Base-by-base conservation (phyloP, 2,888 invertebrate species). In the Nymphalis urticae region DNA sequence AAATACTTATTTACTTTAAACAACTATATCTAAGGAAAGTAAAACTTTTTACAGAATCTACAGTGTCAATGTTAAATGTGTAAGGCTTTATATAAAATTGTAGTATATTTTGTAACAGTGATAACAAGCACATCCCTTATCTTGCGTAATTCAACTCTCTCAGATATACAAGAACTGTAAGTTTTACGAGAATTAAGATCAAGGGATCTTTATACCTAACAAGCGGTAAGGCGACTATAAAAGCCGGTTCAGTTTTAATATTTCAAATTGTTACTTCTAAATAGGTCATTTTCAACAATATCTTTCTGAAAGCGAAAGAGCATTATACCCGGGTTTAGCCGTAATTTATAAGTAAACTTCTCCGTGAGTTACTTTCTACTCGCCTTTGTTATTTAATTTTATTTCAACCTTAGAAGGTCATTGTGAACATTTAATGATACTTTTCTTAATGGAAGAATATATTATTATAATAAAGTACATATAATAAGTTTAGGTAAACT, bases 301-400 rank as follows among this genome's bases (percentile, higher is more conserved):
- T 68, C 58, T 68, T 53, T 63, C 64, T 68, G 63, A 68, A 60
- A 63, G 68, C 63, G 21, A 62, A 47, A 36, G 48, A 64, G 68
- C 63, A 64, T 68, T 68, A 68, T 60, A 64, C 59, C 63, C 42
- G 51, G 59, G 63, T 60, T 68, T 64, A 48, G 63, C 17, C 13
- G 54, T 63, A 60, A 68, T 68, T 64, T 68, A 68, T 68, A 68
- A 68, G 63, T 68, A 53, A 68, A 64, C 63, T 68, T 59, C 36
- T 62, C 58, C 1, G 53, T 59, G 36, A 58, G 19, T 62, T 59
- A 60, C 36, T 64, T 68, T 63, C 36, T 17, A 64, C 59, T 63
- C 32, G 59, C 58, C 48, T 58, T 68, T 68, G 67, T 68, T 68
- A 68, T 68, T 62, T 56, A 48, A 66, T 54, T 56, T 63, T 62